phyloP scores from a whole-genome alignment of 2,113 vertebrate genomes.

The Todiramphus saurophagus region DNA sequence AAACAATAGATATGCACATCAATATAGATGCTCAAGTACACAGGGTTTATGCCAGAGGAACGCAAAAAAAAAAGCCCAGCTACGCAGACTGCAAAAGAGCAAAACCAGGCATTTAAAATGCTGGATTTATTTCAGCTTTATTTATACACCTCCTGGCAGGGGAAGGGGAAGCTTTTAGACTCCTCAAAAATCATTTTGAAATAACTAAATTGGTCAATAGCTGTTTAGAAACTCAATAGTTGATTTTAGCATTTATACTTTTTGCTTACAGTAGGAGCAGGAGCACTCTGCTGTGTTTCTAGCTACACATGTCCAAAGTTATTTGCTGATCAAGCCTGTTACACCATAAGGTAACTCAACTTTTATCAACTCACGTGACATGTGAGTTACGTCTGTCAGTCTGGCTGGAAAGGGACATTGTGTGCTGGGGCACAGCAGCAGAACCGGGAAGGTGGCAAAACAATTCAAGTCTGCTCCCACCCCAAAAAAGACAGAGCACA shows the following conservation, averaged over 20 bases:
- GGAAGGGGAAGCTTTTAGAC: not conserved
- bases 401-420: not conserved
- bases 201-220: not conserved
- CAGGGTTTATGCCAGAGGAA: not conserved
- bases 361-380: not conserved
- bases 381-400: accelerated
- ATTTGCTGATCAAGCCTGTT: not conserved
- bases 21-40: not conserved
- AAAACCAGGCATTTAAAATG: not conserved
- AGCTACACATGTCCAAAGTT: not conserved
- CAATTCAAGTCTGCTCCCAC: accelerated
- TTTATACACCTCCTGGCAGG: not conserved
- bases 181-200: not conserved
- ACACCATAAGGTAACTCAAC: not conserved
- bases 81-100: not conserved
- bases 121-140: not conserved
- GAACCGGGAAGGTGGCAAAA: not conserved
- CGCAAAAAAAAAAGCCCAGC: not conserved
- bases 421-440: not conserved
- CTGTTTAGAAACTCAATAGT: not conserved
- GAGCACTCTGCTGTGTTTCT: not conserved
- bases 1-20: constrained; percentile 24
- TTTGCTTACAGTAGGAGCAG: not conserved
- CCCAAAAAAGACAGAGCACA: too few species aligned
- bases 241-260: not conserved